Base-by-base conservation (phyloP, 2,888 invertebrate species). In the Amiota communis region DNA sequence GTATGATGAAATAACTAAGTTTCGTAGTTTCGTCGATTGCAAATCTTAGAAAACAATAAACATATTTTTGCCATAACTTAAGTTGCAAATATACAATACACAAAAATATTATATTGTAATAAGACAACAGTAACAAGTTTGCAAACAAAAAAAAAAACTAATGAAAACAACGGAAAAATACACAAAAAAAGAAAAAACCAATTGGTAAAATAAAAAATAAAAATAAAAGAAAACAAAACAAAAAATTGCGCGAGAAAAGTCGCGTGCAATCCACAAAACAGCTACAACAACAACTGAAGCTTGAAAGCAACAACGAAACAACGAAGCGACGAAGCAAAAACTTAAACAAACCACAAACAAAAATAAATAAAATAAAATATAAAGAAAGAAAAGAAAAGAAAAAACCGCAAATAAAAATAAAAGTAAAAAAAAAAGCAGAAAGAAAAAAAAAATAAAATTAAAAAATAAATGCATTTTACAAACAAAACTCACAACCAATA, bases 271-370 rank as follows among this genome's bases (percentile, higher is more conserved):
- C 1, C 53, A n/a, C 53, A n/a, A n/a, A n/a, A 13, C 53, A 13
- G 15, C 53, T 9, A 53, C 15, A 53, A 9, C n/a, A 9, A 53
- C 12, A 53, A 53, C 15, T 13, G 36, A 36, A 53, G 53, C 13
- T 53, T 15, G 12, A 53, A 15, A 53, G 49, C n/a, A 17, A 51
- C 17, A 56, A n/a, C 15, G n/a, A n/a, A n/a, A n/a, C n/a, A n/a
- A n/a, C n/a, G n/a, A n/a, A n/a, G n/a, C 15, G 57, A 48, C 17
- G 46, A 61, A 51, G 67, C 51, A 48, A 67, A 65, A 15, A 57
- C 48, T 61, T 71, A 70, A 75, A 69, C 74, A 79, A 71, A 77
- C 74, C 77, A 77, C 78, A 80, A 81, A 81, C 76, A 81, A 83
- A 47, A n/a, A 47, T 8, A 10, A 65, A 47, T 12, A 48, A 57